These are phyloP conservation scores for Lithobates pipiens DNA, from an alignment of 2,797 vertebrate species.

Conservation along the genomic window DNA sequence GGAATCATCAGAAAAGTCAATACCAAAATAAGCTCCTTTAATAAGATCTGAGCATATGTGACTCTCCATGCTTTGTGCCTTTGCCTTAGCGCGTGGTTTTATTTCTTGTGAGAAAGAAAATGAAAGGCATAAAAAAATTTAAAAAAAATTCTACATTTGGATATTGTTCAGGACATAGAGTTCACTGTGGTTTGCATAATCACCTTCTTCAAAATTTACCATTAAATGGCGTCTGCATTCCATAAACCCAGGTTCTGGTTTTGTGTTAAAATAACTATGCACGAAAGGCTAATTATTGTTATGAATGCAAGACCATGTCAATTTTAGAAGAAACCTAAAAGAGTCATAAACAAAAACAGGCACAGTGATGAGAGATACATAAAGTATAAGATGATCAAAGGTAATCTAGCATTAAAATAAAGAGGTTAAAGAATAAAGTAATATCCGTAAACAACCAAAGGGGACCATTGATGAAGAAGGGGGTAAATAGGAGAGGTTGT, in stretches of 20 bases:
- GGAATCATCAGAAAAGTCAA: slow-evolving; percentile 76
- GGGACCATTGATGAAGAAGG: slow-evolving; percentile 17
- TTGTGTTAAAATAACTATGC: slow-evolving; percentile 1
- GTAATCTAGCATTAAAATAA: slow-evolving; percentile 4
- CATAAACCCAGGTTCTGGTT: neutral
- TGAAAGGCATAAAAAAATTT: slow-evolving; percentile 14
- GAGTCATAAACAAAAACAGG: slow-evolving; percentile 11
- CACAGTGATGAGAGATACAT: neutral
- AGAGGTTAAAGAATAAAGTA: slow-evolving; percentile 53
- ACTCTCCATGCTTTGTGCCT: slow-evolving; percentile 16
- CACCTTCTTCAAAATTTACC: slow-evolving; percentile 7
- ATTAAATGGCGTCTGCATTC: slow-evolving; percentile 31
- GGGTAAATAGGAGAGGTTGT: slow-evolving; percentile 14
- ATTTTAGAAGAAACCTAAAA: slow-evolving; percentile 35
- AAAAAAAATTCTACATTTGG: neutral
- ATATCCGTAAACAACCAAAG: slow-evolving; percentile 53
- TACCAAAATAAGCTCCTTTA: slow-evolving; percentile 66
- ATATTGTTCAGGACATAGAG: slow-evolving; percentile 7
- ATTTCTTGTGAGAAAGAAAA: slow-evolving; percentile 2
- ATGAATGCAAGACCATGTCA: slow-evolving; percentile 37
- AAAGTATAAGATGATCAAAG: slow-evolving; percentile 13
- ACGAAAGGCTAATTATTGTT: slow-evolving; percentile 8
- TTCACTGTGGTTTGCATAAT: slow-evolving; percentile 38
- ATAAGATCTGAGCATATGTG: slow-evolving; percentile 41
- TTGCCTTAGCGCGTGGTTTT: slow-evolving; percentile 17